A percentile compares a stretch with the other conserved stretches of the same genome.
These are phyloP conservation scores for Desmodus rotundus DNA, from an alignment of 2,113 vertebrate genomes.

Conservation along the genomic window DNA sequence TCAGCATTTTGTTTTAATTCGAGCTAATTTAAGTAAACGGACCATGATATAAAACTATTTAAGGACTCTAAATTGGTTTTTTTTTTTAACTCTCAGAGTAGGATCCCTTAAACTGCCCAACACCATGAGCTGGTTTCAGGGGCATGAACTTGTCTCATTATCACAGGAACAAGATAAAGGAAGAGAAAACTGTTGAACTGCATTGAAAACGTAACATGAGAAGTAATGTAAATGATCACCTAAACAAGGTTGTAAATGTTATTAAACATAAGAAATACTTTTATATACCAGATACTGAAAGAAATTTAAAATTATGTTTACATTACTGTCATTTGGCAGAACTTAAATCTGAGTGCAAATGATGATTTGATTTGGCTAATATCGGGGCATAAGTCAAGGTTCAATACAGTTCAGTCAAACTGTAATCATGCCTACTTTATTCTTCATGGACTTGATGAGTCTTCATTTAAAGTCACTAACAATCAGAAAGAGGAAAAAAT, in stretches of 20 bases:
- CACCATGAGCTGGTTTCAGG: background rate
- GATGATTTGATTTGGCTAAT: background rate
- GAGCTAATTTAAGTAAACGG: conserved; percentile 22
- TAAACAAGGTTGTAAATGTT: background rate
- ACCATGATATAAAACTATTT: background rate
- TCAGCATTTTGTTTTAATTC: background rate
- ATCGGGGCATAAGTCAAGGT: background rate
- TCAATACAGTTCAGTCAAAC: background rate
- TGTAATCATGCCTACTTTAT: background rate
- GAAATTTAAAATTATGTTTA: background rate
- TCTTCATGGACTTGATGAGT: background rate
- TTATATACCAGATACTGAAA: background rate
- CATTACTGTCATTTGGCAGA: background rate
- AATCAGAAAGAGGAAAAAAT: background rate
- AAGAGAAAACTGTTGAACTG: background rate
- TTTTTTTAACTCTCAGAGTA: background rate
- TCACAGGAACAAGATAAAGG: background rate
- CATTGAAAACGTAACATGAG: background rate
- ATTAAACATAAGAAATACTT: background rate
- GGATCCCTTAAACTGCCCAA: background rate
- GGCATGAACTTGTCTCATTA: background rate
- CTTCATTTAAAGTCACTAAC: conserved; percentile 14
- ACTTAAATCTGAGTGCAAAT: background rate
- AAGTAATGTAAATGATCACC: background rate
- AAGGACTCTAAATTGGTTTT: background rate